Evolutionary conservation across 2,113 vertebrate genomes (phyloP).

Genomic region (Mobula hypostoma): DNA sequence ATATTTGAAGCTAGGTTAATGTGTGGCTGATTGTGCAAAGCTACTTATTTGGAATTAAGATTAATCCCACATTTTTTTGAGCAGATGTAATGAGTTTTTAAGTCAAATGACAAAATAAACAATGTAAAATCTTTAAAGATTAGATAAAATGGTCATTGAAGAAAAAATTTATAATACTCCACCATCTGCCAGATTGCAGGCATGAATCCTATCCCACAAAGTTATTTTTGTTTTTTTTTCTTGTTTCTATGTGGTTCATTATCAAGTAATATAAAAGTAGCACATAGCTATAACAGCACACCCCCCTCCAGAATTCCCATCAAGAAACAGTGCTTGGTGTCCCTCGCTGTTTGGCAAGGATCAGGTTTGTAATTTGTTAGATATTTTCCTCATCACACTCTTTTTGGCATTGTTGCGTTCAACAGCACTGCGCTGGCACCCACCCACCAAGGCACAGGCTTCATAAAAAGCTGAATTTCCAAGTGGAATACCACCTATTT

Average conservation of each 20-base stretch:
- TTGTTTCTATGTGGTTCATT: neutral
- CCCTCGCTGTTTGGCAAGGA: neutral
- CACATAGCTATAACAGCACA: neutral
- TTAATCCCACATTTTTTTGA: slow-evolving; percentile 1
- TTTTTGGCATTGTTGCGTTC: neutral
- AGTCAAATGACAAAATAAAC: slow-evolving; percentile 21
- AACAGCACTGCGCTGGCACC: neutral
- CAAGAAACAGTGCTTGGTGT: no score
- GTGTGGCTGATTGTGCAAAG: neutral
- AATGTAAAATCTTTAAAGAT: slow-evolving; percentile 25
- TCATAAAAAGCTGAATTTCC: no score
- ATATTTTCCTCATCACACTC: neutral
- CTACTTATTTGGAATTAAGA: slow-evolving; percentile 30
- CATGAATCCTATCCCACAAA: neutral
- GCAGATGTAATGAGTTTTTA: slow-evolving; percentile 29
- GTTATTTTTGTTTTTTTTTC: neutral
- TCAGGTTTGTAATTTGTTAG: neutral
- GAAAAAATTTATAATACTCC: neutral
- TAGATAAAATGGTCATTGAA: neutral
- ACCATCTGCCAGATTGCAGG: neutral
- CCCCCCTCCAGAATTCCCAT: neutral
- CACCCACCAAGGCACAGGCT: neutral
- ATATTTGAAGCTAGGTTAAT: neutral
- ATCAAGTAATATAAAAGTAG: neutral
- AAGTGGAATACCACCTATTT: no score